Conservation (phyloP, 2,888 invertebrate species). For the Sicus ferrugineus region DNA sequence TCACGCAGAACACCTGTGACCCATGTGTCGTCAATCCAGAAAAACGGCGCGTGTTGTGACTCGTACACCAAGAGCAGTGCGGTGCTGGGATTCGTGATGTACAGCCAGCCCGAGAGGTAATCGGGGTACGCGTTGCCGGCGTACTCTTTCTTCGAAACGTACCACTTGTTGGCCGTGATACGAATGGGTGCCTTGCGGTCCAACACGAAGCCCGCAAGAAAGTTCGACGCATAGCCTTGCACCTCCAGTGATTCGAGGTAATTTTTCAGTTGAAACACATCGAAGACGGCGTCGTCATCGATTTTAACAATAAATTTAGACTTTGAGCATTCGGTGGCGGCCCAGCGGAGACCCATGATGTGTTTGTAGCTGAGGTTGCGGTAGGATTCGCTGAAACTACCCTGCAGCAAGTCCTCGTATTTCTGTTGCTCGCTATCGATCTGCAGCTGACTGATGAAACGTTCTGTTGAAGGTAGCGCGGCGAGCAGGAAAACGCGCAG, state of each 20-base stretch:
- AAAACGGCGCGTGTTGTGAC: slow-evolving; percentile 71
- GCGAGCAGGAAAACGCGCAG: slow-evolving; percentile 77
- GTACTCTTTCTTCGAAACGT: slow-evolving; percentile 75
- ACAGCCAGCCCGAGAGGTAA: slow-evolving; percentile 86
- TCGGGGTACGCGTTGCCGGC: slow-evolving; percentile 71
- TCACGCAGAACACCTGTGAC: slow-evolving; percentile 81
- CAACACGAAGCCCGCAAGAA: slow-evolving; percentile 74
- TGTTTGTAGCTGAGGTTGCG: slow-evolving; percentile 84
- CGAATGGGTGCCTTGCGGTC: slow-evolving; percentile 73
- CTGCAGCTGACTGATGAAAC: slow-evolving; percentile 67
- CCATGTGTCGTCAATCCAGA: slow-evolving; percentile 93
- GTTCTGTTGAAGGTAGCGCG: slow-evolving; percentile 67
- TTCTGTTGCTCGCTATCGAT: slow-evolving; percentile 70
- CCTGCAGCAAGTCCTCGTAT: slow-evolving; percentile 78
- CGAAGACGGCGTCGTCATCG: slow-evolving; percentile 82
- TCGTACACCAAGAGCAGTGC: slow-evolving; percentile 69
- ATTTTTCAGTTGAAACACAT: slow-evolving; percentile 69
- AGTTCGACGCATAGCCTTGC: slow-evolving; percentile 52
- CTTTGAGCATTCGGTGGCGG: slow-evolving; percentile 69
- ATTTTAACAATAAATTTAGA: slow-evolving; percentile 77
- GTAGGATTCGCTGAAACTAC: slow-evolving; percentile 79
- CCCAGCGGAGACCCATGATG: slow-evolving; percentile 83
- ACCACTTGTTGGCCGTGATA: slow-evolving; percentile 80
- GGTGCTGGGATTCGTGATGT: slow-evolving; percentile 75
- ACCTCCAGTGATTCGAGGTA: slow-evolving; percentile 64